Conservation (phyloP, 2,113 vertebrate species). For the Gymnogyps californianus region DNA sequence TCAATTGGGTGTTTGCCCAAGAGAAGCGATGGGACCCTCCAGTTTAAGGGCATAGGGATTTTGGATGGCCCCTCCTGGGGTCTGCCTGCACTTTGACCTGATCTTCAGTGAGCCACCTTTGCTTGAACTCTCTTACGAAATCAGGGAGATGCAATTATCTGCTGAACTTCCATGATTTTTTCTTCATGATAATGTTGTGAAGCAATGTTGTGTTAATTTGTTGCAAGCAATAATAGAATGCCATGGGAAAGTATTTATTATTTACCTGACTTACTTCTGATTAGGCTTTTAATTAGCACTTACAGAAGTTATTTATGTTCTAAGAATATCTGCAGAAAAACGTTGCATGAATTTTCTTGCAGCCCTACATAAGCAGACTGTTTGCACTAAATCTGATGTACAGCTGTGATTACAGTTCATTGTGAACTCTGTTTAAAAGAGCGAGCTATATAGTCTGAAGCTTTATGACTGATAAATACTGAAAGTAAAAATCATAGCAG, state of each 20-base stretch:
- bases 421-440: neutral
- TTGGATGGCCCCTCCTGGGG: neutral
- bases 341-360: accelerated
- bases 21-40: neutral
- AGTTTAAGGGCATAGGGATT: neutral
- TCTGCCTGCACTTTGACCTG: neutral
- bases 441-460: neutral
- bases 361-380: neutral
- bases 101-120: neutral
- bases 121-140: neutral
- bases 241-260: neutral
- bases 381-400: neutral
- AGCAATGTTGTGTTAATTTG: neutral
- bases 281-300: neutral
- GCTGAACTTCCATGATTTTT: neutral
- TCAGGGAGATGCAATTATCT: neutral
- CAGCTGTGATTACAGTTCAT: neutral
- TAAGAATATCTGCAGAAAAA: neutral
- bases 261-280: neutral
- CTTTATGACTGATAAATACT: neutral
- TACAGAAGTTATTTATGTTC: neutral
- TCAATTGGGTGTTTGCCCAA: neutral
- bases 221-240: neutral
- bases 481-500: neutral
- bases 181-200: neutral